Conservation (phyloP, 2,888 invertebrate species). For the Bedellia somnulentella region DNA sequence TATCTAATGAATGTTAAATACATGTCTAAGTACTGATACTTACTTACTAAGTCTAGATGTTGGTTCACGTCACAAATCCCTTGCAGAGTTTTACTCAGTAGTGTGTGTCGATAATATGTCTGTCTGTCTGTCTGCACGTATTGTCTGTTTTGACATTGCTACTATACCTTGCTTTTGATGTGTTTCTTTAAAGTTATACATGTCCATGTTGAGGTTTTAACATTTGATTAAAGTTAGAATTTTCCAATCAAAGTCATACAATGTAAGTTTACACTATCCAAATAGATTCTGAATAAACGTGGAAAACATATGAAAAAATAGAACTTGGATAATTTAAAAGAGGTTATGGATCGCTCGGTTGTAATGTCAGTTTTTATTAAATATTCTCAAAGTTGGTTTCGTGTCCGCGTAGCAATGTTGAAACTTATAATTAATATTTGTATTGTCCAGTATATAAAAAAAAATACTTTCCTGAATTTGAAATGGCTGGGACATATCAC, state of each 20-base stretch:
- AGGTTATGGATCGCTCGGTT: too few species aligned
- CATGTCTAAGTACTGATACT: constrained; percentile 47
- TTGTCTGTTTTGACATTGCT: constrained; percentile 53
- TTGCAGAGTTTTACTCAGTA: constrained; percentile 42
- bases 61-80: constrained; percentile 32
- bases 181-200: too few species aligned
- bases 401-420: constrained; percentile 43
- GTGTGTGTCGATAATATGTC: constrained; percentile 23
- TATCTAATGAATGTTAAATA: constrained; percentile 56
- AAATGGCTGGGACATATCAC: constrained; percentile 38
- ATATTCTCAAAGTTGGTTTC: constrained; percentile 53
- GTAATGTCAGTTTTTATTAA: too few species aligned
- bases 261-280: too few species aligned
- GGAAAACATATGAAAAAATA: too few species aligned
- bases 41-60: constrained; percentile 21
- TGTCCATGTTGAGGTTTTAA: too few species aligned
- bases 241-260: too few species aligned
- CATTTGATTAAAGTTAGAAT: too few species aligned
- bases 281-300: constrained; percentile 10
- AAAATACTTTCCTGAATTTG: constrained; percentile 14
- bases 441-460: too few species aligned
- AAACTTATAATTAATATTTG: constrained; percentile 28
- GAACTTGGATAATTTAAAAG: too few species aligned
- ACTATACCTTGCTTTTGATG: constrained; percentile 15
- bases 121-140: too few species aligned